A percentile compares a stretch with the other conserved stretches of the same genome.
Conservation (phyloP, 2,888 invertebrate genomes). For the Oligia fasciuncula region DNA sequence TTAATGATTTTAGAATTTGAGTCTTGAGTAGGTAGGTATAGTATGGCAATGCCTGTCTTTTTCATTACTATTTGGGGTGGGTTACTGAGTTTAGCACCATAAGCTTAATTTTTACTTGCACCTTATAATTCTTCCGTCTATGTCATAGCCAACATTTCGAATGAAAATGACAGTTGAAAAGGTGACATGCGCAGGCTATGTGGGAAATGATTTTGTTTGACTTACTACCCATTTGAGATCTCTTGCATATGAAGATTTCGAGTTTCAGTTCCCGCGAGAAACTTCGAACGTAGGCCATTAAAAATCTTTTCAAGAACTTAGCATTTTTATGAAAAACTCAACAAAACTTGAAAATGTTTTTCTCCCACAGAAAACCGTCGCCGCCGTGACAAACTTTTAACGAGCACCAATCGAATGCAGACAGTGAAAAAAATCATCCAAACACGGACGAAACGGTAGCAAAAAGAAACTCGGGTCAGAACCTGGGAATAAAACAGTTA, state of each 20-base stretch:
- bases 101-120: not conserved
- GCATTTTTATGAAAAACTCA: slow-evolving; percentile 42
- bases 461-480: slow-evolving; percentile 55
- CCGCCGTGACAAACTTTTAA: slow-evolving; percentile 73
- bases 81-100: not conserved
- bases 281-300: slow-evolving; percentile 21
- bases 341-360: slow-evolving; percentile 42
- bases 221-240: not conserved
- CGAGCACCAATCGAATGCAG: slow-evolving; percentile 74
- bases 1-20: slow-evolving; percentile 54
- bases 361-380: slow-evolving; percentile 48
- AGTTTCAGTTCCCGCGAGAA: not conserved
- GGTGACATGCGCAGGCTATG: too few relatives aligned
- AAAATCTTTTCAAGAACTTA: slow-evolving; percentile 30
- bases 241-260: not conserved
- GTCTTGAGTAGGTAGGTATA: not conserved
- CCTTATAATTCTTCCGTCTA: not conserved
- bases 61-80: not conserved
- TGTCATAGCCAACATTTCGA: not conserved
- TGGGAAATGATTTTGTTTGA: not conserved
- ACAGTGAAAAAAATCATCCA: slow-evolving; percentile 63
- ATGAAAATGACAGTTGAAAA: not conserved
- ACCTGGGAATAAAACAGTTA: slow-evolving; percentile 75
- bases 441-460: slow-evolving; percentile 48
- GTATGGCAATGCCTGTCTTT: not conserved